Base-by-base conservation (phyloP, 2,113 vertebrate genomes). In the Indicator indicator region DNA sequence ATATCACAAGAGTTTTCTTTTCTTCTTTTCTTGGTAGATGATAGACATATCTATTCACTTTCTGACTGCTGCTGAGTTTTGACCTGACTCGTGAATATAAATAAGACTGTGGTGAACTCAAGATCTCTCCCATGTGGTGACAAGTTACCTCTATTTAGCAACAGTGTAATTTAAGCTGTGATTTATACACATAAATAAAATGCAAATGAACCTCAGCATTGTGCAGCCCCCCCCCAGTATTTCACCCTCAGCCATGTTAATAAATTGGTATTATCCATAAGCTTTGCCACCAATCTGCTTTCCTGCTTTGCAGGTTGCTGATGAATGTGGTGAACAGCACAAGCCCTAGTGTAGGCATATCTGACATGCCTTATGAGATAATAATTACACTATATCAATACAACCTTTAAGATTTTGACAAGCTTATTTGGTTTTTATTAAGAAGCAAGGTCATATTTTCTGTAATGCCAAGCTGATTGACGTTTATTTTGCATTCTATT, bases 381-480 rank as follows among this genome's bases (percentile, higher is more conserved):
- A 48, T 54, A 50, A n/a, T 63, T 68, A 55, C 48, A 69, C 30
- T 80, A 24, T 68, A 68, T 80, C 89, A 64, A 33, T 80, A 38
- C 12, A 76, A 21, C 59, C 63, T 83, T 93, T 76, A n/a, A 76
- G 82, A 62, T 67, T 79, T 75, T 91, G 85, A 93, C 77, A 83
- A 71, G 46, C 36, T 83, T 83, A 71, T 91, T 95, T 86, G 18
- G 18, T 7, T 83, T 90, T 76, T 72, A 86, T 91, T 95, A 68
- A 89, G 76, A 93, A 72, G 63, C 42, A 91, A 71, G 63, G 42
- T 80, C 63, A n/a, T 77, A 20, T 91, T 88, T 91, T 64, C 59
- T 89, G n/a, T 86, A 83, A 83, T 67, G 77, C 28, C 21, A 40
- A 63, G 54, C 30, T 80, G 48, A 91, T 38, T 55, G 40, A 40